phyloP scores from a whole-genome alignment of 2,113 vertebrate species.

The Albula glossodonta region DNA sequence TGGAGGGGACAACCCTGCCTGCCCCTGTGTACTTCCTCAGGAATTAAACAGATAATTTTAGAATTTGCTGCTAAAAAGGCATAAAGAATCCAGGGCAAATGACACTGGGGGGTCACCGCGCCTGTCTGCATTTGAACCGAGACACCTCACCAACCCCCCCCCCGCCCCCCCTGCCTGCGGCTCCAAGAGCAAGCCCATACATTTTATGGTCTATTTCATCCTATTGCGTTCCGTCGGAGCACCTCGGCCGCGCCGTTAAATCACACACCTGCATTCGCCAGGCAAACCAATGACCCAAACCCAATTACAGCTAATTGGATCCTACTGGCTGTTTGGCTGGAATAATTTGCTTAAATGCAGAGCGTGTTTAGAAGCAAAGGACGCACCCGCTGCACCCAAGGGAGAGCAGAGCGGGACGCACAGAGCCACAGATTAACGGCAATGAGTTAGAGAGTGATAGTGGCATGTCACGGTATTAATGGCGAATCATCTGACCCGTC shows the following conservation, averaged over 20 bases:
- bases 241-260: conserved; percentile 39
- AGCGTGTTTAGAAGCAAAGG: conserved; percentile 12
- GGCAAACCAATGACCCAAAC: conserved; percentile 48
- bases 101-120: background rate
- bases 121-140: background rate
- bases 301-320: conserved; percentile 61
- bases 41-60: conserved; percentile 19
- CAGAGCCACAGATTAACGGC: background rate
- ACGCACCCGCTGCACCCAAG: background rate
- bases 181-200: conserved; percentile 41
- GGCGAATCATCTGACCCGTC: background rate
- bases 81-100: background rate
- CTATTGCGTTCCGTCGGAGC: conserved; percentile 44
- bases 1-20: background rate
- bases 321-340: conserved; percentile 45
- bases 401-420: background rate
- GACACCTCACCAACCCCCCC: background rate
- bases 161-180: conserved; percentile 35
- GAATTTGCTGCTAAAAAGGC: background rate
- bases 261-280: conserved; percentile 52
- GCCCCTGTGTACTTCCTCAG: background rate
- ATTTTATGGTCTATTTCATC: conserved; percentile 46
- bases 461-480: background rate
- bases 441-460: background rate
- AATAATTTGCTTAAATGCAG: conserved; percentile 48